These are phyloP conservation scores for Spea bombifrons DNA, from an alignment of 2,113 vertebrate genomes.

Conservation along the genomic window DNA sequence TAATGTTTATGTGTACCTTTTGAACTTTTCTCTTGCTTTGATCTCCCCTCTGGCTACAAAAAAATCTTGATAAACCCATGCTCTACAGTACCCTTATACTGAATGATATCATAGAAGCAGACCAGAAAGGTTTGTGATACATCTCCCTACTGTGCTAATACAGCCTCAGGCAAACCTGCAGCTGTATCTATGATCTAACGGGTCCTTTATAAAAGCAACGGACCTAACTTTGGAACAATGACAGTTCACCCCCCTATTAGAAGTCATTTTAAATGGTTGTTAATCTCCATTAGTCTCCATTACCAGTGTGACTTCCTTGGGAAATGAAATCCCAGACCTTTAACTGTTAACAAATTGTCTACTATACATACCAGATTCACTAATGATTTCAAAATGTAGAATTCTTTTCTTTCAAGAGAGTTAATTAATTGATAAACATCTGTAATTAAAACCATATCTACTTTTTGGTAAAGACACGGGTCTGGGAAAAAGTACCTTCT, in stretches of 20 bases:
- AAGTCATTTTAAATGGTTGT: slow-evolving; percentile 39
- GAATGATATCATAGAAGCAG: slow-evolving; percentile 22
- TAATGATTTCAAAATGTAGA: neutral
- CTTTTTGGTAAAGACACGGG: neutral
- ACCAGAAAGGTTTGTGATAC: neutral
- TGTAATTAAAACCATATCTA: slow-evolving; percentile 26
- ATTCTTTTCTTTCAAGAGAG: slow-evolving; percentile 1
- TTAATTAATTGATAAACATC: neutral
- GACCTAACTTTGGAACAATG: neutral
- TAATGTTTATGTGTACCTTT: neutral
- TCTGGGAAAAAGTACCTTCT: too few species aligned
- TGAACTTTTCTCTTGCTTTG: too few species aligned
- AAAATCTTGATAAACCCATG: too few species aligned
- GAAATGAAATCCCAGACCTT: slow-evolving; percentile 22
- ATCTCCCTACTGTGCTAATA: neutral
- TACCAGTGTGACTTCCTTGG: slow-evolving; percentile 37
- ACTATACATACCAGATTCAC: neutral
- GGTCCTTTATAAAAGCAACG: slow-evolving; percentile 2
- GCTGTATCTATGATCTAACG: slow-evolving; percentile 2
- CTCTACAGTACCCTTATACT: too few species aligned
- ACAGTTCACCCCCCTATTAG: slow-evolving; percentile 39
- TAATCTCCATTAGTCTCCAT: slow-evolving; percentile 51
- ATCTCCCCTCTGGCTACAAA: neutral
- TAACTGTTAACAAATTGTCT: slow-evolving; percentile 31
- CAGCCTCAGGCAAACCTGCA: neutral